Evolutionary conservation across 2,797 vertebrate species (phyloP), one percentile per base, ranked within the genome.

Genomic region (Poliocrania exsul): DNA sequence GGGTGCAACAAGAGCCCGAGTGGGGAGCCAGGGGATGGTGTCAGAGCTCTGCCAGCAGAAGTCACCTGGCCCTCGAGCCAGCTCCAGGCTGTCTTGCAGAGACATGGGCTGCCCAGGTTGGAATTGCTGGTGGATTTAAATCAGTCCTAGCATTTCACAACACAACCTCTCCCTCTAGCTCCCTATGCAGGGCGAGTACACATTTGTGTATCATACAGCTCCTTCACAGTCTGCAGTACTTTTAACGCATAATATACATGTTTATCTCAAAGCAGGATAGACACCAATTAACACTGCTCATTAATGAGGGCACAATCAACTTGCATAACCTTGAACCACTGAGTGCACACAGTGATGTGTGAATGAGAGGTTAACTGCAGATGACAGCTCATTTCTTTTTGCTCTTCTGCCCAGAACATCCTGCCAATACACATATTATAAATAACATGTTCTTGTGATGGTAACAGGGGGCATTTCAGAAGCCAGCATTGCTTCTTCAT

Each of bases 301-400:
- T 92, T 97, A 97, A 95, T 82, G 90, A 93, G 93, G 78, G 50
- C 90, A 94, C 58, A 82, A 37, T 81, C 95, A 94, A 66, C 91
- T 94, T 78, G 72, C 66, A 66, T 93, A 91, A 95, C 90, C 90
- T 93, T 84, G 83, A 91, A 89, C 71, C 69, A 58, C 69, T 1
- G 17, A 86, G 86, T 28, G 47, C 61, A 56, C 62, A 15, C 38
- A 82, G 72, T 7, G 37, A 69, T 66, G 83, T 73, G 82, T 44
- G 90, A 93, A 91, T 58, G 79, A 82, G 91, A 92, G 91, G 87
- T 78, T 92, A 92, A 93, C 89, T 88, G 80, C 92, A 92, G 83
- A 94, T 86, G 93, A 94, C 93, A 96, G 93, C 91, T 95, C 86
- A 49, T 93, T 94, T 92, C 91, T 96, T 95, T 88, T 46, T 92